These are phyloP conservation scores for Diarsia dahlii DNA, from an alignment of 2,888 invertebrate species.

Conservation along the genomic window DNA sequence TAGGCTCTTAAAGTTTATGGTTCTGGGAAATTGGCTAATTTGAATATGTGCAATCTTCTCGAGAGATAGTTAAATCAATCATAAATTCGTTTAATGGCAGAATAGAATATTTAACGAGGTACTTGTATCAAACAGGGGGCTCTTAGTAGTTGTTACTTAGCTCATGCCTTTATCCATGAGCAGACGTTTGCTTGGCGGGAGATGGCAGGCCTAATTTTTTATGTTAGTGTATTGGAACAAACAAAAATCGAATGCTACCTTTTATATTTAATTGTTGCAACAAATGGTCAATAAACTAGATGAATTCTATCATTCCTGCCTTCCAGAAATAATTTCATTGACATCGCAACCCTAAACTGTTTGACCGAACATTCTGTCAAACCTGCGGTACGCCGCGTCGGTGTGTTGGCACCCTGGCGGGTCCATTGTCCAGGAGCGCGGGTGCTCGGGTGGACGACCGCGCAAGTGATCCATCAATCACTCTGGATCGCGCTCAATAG, in stretches of 20 bases:
- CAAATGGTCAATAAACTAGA: neutral
- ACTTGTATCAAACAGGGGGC: neutral
- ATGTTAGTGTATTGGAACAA: neutral
- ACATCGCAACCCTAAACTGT: neutral
- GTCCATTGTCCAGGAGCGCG: conserved; percentile 45
- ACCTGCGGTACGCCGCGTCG: neutral
- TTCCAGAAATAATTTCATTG: neutral
- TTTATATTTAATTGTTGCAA: neutral
- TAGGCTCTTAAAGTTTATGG: conserved; percentile 5
- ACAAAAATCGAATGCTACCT: neutral
- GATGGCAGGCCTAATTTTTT: neutral
- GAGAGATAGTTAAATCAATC: neutral
- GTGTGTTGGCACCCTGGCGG: conserved; percentile 33
- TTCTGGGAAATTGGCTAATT: conserved; percentile 16
- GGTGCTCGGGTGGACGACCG: conserved; percentile 66
- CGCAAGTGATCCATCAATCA: conserved; percentile 63
- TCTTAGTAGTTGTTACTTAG: too few relatives aligned
- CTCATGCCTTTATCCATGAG: too few relatives aligned
- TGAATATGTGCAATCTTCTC: neutral
- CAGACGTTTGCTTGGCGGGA: neutral
- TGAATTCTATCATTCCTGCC: neutral
- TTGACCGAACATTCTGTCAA: neutral
- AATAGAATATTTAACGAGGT: neutral
- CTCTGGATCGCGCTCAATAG: conserved; percentile 58
- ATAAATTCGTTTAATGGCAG: neutral